Evolutionary conservation across 2,888 invertebrate species (phyloP).

Genomic region (Diplolepis rosae): DNA sequence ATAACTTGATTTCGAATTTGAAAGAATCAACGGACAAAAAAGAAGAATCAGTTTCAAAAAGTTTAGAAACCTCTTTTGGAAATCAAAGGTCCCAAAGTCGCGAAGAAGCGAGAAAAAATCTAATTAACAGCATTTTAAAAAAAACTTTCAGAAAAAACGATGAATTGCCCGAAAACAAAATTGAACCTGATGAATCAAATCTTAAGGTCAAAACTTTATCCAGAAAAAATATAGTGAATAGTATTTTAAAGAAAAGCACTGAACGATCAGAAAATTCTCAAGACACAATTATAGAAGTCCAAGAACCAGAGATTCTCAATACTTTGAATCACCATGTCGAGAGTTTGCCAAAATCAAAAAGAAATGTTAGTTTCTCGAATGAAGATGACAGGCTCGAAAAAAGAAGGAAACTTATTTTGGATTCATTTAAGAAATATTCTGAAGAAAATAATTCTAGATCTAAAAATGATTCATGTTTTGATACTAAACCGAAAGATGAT

Average conservation of each 20-base stretch:
- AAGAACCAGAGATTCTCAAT: background rate
- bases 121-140: slow-evolving; percentile 13
- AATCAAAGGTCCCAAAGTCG: background rate
- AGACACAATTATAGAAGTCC: background rate
- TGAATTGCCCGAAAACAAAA: background rate
- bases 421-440: no score
- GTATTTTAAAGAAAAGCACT: background rate
- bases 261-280: background rate
- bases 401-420: background rate
- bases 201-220: background rate
- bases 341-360: background rate
- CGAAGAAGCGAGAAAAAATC: background rate
- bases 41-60: background rate
- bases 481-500: background rate
- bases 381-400: background rate
- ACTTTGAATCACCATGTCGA: background rate
- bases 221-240: background rate
- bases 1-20: background rate
- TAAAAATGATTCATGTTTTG: background rate
- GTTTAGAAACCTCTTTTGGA: background rate
- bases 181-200: background rate
- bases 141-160: background rate
- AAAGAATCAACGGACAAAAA: no score
- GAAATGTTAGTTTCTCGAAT: background rate
- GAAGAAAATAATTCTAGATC: no score